These are phyloP conservation scores for Drosophila merina DNA, from an alignment of 2,888 invertebrate genomes.

Conservation along the genomic window DNA sequence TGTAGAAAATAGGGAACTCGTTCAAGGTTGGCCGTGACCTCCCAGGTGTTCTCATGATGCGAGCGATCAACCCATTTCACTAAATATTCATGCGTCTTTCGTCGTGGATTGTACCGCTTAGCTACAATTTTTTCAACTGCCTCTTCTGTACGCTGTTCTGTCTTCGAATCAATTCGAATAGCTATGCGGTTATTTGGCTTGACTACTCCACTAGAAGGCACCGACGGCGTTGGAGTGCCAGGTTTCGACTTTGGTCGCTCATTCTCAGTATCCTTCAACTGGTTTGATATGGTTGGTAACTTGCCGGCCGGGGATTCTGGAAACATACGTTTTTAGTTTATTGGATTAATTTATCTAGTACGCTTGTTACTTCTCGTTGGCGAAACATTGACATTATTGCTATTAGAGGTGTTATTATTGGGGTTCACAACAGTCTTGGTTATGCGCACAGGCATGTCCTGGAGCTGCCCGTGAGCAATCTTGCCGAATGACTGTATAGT, in stretches of 20 bases:
- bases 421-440: slow-evolving; percentile 84
- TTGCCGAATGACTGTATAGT: slow-evolving; percentile 90
- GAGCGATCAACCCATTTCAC: slow-evolving; percentile 94
- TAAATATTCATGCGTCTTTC: slow-evolving; percentile 91
- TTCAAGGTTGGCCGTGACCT: slow-evolving; percentile 90
- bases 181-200: slow-evolving; percentile 80
- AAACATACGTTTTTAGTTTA: not conserved
- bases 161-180: slow-evolving; percentile 66
- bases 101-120: slow-evolving; percentile 91
- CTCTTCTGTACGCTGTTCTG: slow-evolving; percentile 85
- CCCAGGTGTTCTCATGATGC: slow-evolving; percentile 94
- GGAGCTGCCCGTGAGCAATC: slow-evolving; percentile 83
- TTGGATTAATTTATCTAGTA: slow-evolving; percentile 7
- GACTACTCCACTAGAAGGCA: slow-evolving; percentile 11
- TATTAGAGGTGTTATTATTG: slow-evolving; percentile 63
- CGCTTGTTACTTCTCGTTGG: slow-evolving; percentile 74
- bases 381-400: slow-evolving; percentile 54
- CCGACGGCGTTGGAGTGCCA: slow-evolving; percentile 54
- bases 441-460: slow-evolving; percentile 84
- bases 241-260: slow-evolving; percentile 69
- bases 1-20: slow-evolving; percentile 91
- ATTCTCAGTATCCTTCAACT: slow-evolving; percentile 72
- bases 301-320: slow-evolving; percentile 65
- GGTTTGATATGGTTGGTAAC: slow-evolving; percentile 59
- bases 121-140: slow-evolving; percentile 93